Evolutionary conservation across 1,140 invertebrate genomes (phyloP).

Genomic region (Lethocerus indicus): DNA sequence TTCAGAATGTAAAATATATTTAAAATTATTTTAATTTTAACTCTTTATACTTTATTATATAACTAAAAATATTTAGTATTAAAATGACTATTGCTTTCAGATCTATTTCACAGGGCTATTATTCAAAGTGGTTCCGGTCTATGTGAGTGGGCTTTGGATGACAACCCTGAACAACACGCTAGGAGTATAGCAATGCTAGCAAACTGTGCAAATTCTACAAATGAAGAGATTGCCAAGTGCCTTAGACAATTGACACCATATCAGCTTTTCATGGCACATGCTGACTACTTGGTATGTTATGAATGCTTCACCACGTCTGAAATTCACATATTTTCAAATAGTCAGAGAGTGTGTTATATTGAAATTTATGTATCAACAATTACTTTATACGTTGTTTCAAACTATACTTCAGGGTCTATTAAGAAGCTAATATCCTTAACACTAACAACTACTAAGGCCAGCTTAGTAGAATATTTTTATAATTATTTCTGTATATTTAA

Average conservation of each 20-base stretch:
- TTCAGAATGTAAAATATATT: not conserved
- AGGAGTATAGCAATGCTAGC: slow-evolving; percentile 12
- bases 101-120: slow-evolving; percentile 32
- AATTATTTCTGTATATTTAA: too few relatives aligned
- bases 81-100: slow-evolving; percentile 12
- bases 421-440: too few relatives aligned
- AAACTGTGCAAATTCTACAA: slow-evolving; percentile 14
- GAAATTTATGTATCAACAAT: too few relatives aligned
- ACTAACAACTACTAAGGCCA: too few relatives aligned
- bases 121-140: slow-evolving; percentile 30
- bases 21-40: not conserved
- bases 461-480: too few relatives aligned
- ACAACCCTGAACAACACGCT: slow-evolving; percentile 13
- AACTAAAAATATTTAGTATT: not conserved
- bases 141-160: slow-evolving; percentile 20
- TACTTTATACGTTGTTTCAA: too few relatives aligned
- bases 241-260: slow-evolving; percentile 13
- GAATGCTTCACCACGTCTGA: too few relatives aligned
- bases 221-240: slow-evolving; percentile 14
- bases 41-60: not conserved
- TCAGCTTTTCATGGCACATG: slow-evolving; percentile 18
- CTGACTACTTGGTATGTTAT: slow-evolving; percentile 3
- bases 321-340: too few relatives aligned
- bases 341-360: too few relatives aligned
- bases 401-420: too few relatives aligned